Percentiles rank a stretch among this genome's conserved stretches.
phyloP scores from a whole-genome alignment of 2,888 invertebrate species.

The Zhuqinia jingwanae region DNA sequence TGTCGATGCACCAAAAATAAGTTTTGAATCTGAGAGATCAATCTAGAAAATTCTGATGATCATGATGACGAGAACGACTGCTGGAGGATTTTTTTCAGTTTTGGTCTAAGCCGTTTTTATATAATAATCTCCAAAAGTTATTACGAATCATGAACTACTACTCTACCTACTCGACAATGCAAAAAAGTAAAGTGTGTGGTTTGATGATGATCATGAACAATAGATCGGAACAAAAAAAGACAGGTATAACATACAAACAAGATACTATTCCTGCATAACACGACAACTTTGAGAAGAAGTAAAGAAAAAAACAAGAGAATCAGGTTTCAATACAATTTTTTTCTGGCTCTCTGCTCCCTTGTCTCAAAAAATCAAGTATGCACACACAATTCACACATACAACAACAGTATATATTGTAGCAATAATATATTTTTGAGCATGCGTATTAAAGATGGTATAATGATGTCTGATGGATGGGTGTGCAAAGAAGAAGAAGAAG shows the following conservation, averaged over 20 bases:
- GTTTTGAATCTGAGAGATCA: conserved; percentile 28
- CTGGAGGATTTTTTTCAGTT: background rate
- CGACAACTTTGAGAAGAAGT: background rate
- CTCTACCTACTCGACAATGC: background rate
- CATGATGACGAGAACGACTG: background rate
- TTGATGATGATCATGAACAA: conserved; percentile 31
- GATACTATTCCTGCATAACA: conserved; percentile 8
- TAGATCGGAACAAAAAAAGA: conserved; percentile 31
- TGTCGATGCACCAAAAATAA: background rate
- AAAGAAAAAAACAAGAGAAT: conserved; percentile 40
- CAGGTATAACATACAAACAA: background rate
- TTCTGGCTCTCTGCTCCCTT: background rate
- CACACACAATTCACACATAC: too few species aligned
- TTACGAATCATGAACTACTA: conserved; percentile 22
- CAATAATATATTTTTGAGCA: background rate
- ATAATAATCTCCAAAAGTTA: background rate
- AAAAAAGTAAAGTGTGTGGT: background rate
- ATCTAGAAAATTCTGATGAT: conserved; percentile 43
- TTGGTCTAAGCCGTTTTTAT: too few species aligned
- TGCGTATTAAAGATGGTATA: conserved; percentile 58
- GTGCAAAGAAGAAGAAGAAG: conserved; percentile 19
- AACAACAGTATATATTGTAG: conserved; percentile 6
- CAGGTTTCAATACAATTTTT: conserved; percentile 46
- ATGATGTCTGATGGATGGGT: conserved; percentile 61
- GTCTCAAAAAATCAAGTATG: background rate